Evolutionary conservation across 1,140 invertebrate genomes (phyloP), one percentile per base, ranked within the genome.

Genomic region (Papilio helenus): DNA sequence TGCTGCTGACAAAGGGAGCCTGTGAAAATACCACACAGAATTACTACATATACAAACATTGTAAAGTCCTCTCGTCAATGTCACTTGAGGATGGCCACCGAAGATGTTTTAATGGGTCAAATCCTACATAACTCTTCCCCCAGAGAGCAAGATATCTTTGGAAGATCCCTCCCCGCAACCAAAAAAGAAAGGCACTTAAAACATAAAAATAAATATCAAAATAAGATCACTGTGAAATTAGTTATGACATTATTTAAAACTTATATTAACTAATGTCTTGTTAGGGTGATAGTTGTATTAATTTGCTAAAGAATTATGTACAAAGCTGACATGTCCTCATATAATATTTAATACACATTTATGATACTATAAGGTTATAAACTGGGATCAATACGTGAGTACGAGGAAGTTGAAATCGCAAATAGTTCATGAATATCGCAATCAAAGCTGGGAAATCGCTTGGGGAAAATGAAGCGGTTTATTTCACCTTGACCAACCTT

Each of bases 1-100:
- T n/a, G n/a, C n/a, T n/a, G n/a, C 91, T 92, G 79, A 91, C 91
- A 1, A 89, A 87, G 0, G 87, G 89, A 0, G 90, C 83, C 1
- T n/a, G n/a, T n/a, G n/a, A 92, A 74, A 0, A 88, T 90, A 1
- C 93, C 88, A 0, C 34, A 29, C 29, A 29, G 29, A 2, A 29
- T 29, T 29, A 1, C 29, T 29, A 1, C 29, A 29, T 29, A n/a
- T n/a, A n/a, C n/a, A n/a, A n/a, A n/a, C n/a, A n/a, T n/a, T n/a
- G n/a, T n/a, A 4, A 2, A 2, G 2, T 4, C 34, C 3, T 34
- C 34, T 34, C n/a, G n/a, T n/a, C n/a, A n/a, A 34, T 34, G 3
- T 34, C 2, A 34, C 34, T 34, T 34, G 34, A 34, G 34, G 34
- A 34, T 34, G 4, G 3, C 34, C 34, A 34, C 34, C 34, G 34